phyloP scores from a whole-genome alignment of 2,797 vertebrate species.

The Sphaeramia orbicularis region DNA sequence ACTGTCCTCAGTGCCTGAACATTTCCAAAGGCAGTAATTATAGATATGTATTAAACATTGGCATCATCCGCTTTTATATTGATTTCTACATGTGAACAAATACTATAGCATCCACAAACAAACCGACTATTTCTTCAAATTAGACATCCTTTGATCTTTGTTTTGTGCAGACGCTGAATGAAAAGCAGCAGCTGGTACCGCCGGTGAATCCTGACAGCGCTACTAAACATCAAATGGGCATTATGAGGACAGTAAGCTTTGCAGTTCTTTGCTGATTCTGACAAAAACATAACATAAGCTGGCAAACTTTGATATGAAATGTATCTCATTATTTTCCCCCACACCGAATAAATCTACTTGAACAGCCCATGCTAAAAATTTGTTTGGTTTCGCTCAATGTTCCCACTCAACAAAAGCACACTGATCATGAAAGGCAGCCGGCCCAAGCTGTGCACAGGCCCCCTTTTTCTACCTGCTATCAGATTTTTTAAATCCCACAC shows the following conservation, averaged over 20 bases:
- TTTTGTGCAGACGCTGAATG: constrained; percentile 53
- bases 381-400: constrained; percentile 28
- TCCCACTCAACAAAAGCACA: constrained; percentile 33
- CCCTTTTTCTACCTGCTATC: constrained; percentile 26
- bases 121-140: constrained; percentile 53
- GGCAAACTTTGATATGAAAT: constrained; percentile 52
- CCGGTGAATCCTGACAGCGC: constrained; percentile 37
- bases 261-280: constrained; percentile 43
- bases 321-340: constrained; percentile 42
- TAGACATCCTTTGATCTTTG: constrained; percentile 51
- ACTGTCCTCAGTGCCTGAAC: constrained; percentile 23
- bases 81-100: constrained; percentile 28
- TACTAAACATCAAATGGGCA: constrained; percentile 55
- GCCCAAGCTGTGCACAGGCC: constrained; percentile 4
- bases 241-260: constrained; percentile 47
- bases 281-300: constrained; percentile 48
- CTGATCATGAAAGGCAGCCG: constrained; percentile 40
- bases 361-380: constrained; percentile 14
- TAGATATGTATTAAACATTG: constrained; percentile 46
- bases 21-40: constrained; percentile 37
- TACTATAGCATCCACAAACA: constrained; percentile 20
- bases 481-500: constrained; percentile 20
- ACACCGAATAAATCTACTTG: constrained; percentile 19
- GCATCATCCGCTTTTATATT: constrained; percentile 32
- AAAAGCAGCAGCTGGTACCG: constrained; percentile 14